Percentiles rank a stretch among this genome's conserved stretches.
Evolutionary conservation across 2,113 vertebrate genomes (phyloP).

Genomic region (Apaloderma vittatum): DNA sequence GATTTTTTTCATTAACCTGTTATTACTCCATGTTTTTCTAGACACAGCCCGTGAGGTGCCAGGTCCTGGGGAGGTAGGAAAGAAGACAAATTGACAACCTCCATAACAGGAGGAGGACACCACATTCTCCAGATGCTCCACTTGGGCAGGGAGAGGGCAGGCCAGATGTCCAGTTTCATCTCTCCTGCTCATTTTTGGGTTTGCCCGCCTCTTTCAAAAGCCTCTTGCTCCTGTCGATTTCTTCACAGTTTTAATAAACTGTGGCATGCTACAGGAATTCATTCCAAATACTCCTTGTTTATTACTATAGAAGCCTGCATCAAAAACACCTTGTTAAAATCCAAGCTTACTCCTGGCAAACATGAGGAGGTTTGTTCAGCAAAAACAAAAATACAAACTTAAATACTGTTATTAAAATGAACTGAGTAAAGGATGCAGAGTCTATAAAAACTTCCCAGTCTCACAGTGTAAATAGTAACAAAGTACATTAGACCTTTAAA

Average conservation of each 20-base stretch:
- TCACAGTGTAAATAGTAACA: neutral
- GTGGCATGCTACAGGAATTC: neutral
- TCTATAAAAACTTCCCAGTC: neutral
- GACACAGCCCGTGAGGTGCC: neutral
- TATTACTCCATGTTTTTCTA: neutral
- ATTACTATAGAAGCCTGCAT: neutral
- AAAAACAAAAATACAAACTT: neutral
- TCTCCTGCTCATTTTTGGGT: neutral
- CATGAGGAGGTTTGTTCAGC: neutral
- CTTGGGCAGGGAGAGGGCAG: neutral
- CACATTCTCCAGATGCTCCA: fast-evolving
- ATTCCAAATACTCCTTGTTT: neutral
- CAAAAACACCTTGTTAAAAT: neutral
- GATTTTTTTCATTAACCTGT: neutral
- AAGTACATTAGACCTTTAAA: neutral
- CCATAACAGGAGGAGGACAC: neutral
- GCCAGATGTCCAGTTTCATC: neutral
- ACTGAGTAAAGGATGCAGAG: neutral
- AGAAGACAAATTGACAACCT: neutral
- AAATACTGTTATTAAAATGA: neutral
- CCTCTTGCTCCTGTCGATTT: neutral
- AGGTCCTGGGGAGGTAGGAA: neutral
- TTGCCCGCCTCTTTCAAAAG: neutral
- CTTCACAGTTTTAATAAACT: neutral
- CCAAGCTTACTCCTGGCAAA: neutral